Conservation (phyloP, 2,113 vertebrate species). For the Acrocephalus kingi region DNA sequence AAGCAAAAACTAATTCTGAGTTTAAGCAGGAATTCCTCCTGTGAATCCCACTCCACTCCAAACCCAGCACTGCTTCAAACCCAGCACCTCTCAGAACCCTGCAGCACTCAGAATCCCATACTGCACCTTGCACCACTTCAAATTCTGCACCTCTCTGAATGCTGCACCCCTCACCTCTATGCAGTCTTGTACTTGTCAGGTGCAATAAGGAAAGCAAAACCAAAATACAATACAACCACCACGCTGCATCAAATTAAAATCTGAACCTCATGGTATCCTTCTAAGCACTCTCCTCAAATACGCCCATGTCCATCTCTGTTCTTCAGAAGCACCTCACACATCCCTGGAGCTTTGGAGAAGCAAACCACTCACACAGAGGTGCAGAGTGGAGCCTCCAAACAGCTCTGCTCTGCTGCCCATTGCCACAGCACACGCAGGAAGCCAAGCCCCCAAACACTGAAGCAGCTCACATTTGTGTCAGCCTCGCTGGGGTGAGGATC, state of each 20-base stretch:
- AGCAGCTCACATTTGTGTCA: accelerated
- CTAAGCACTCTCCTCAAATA: background rate
- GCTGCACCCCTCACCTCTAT: accelerated
- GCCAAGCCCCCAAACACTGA: accelerated
- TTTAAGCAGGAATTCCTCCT: background rate
- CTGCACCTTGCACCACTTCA: too few relatives aligned
- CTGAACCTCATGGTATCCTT: background rate
- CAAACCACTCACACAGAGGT: accelerated
- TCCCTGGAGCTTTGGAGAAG: background rate
- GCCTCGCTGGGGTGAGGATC: background rate
- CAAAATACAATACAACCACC: background rate
- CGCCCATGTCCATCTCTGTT: accelerated
- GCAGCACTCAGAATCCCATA: background rate
- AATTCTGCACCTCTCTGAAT: accelerated
- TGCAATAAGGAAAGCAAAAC: background rate
- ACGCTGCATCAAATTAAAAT: accelerated
- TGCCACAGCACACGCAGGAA: background rate
- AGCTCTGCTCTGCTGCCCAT: background rate
- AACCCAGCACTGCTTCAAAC: background rate
- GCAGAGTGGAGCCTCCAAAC: accelerated
- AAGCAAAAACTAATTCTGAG: background rate
- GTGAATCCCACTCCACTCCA: background rate
- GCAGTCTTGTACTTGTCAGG: background rate
- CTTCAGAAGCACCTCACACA: background rate
- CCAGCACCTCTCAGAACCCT: background rate